phyloP scores from a whole-genome alignment of 2,888 invertebrate genomes.

The Herminia tarsipennalis region DNA sequence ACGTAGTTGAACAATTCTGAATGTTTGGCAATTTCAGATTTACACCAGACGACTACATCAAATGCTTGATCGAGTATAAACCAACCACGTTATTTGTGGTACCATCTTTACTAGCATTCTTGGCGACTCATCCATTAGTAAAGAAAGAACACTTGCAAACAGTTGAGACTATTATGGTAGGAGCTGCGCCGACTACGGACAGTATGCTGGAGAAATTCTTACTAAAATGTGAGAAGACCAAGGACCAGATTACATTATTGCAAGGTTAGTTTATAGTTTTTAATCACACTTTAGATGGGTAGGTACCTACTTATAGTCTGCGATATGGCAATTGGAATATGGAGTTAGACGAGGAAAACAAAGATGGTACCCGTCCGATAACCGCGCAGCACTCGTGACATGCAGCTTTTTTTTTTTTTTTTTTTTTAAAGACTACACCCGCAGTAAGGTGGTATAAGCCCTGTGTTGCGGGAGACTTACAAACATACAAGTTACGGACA shows the following conservation, averaged over 20 bases:
- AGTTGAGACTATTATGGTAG: slow-evolving; percentile 88
- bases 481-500: no score
- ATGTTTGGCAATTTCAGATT: slow-evolving; percentile 75
- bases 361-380: no score
- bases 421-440: no score
- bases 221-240: slow-evolving; percentile 83
- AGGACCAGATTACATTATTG: slow-evolving; percentile 75
- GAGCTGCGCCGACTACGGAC: slow-evolving; percentile 90
- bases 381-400: neutral
- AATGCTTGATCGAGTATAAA: slow-evolving; percentile 85
- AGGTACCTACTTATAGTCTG: no score
- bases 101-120: slow-evolving; percentile 91
- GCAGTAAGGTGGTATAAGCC: no score
- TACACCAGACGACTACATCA: slow-evolving; percentile 90
- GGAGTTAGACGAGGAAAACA: no score
- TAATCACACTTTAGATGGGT: no score
- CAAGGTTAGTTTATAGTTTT: slow-evolving; percentile 61
- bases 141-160: slow-evolving; percentile 88
- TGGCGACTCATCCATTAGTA: slow-evolving; percentile 90
- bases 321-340: no score
- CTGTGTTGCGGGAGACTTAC: no score
- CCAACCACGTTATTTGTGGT: slow-evolving; percentile 89
- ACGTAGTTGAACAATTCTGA: no score
- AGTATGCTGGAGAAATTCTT: slow-evolving; percentile 87
- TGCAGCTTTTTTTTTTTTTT: neutral